Evolutionary conservation across 2,888 invertebrate species (phyloP).

Genomic region (Erebia palarica): DNA sequence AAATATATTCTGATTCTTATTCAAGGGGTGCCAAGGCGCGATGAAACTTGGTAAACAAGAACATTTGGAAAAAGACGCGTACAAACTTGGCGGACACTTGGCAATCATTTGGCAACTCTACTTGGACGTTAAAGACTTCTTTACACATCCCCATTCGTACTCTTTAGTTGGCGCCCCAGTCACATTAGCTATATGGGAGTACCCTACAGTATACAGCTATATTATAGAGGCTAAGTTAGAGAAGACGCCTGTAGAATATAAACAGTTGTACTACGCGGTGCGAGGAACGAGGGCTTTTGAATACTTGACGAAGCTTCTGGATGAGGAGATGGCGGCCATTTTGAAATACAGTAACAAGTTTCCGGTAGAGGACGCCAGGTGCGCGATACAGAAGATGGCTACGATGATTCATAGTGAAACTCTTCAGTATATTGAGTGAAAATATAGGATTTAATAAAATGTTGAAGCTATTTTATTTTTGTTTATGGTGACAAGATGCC

Average conservation of each 20-base stretch:
- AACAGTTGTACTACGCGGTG: conserved; percentile 69
- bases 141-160: conserved; percentile 68
- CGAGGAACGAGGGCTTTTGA: conserved; percentile 66
- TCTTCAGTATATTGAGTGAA: conserved; percentile 67
- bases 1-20: too few relatives aligned
- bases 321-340: conserved; percentile 65
- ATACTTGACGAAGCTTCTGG: conserved; percentile 60
- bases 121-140: conserved; percentile 73
- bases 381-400: conserved; percentile 71
- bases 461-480: neutral
- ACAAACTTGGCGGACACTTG: conserved; percentile 69
- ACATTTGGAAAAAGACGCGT: conserved; percentile 63
- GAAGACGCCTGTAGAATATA: conserved; percentile 58
- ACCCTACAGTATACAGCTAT: conserved; percentile 66
- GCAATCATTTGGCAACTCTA: conserved; percentile 74
- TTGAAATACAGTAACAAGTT: conserved; percentile 61
- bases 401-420: conserved; percentile 65
- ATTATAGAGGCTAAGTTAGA: conserved; percentile 62
- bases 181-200: conserved; percentile 69
- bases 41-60: conserved; percentile 64
- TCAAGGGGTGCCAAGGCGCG: conserved; percentile 68
- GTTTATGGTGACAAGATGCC: too few relatives aligned
- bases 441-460: conserved; percentile 31
- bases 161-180: conserved; percentile 71
- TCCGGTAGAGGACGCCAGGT: conserved; percentile 65